A percentile compares a stretch with the other conserved stretches of the same genome.
Conservation (phyloP, 2,797 vertebrate species). For the Tachyglossus aculeatus region DNA sequence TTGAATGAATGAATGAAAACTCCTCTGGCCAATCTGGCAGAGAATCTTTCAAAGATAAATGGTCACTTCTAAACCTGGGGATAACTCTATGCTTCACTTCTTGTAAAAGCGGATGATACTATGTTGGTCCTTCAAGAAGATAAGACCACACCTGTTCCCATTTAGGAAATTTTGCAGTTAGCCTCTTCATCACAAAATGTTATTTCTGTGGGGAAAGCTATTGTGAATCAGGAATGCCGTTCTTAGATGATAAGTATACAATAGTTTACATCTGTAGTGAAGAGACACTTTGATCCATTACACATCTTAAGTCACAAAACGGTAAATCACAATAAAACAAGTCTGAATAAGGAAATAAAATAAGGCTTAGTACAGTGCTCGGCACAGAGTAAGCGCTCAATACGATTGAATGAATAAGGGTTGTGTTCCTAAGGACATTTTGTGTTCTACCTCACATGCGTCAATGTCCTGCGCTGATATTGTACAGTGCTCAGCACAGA, state of each 20-base stretch:
- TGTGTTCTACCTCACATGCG: too few relatives aligned
- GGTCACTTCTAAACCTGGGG: neutral
- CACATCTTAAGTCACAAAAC: constrained; percentile 26
- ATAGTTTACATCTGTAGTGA: constrained; percentile 13
- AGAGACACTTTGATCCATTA: constrained; percentile 1
- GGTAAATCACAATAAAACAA: constrained; percentile 11
- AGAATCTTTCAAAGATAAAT: constrained; percentile 11
- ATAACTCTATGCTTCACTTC: neutral
- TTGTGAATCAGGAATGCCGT: constrained; percentile 39
- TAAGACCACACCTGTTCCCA: neutral
- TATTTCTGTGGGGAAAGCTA: constrained; percentile 44
- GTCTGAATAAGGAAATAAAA: neutral
- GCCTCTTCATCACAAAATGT: constrained; percentile 31
- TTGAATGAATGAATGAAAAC: too few relatives aligned
- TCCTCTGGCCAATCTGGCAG: neutral
- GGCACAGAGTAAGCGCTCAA: too few relatives aligned
- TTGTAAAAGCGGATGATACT: neutral
- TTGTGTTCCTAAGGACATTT: too few relatives aligned
- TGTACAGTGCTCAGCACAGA: too few relatives aligned
- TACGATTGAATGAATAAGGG: too few relatives aligned
- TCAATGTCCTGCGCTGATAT: too few relatives aligned
- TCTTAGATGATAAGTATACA: constrained; percentile 11
- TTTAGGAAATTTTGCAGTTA: constrained; percentile 39
- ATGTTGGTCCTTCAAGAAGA: neutral
- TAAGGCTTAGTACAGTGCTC: too few relatives aligned